These are phyloP conservation scores for Campoplex nolae DNA, from an alignment of 2,888 invertebrate species.

Conservation along the genomic window DNA sequence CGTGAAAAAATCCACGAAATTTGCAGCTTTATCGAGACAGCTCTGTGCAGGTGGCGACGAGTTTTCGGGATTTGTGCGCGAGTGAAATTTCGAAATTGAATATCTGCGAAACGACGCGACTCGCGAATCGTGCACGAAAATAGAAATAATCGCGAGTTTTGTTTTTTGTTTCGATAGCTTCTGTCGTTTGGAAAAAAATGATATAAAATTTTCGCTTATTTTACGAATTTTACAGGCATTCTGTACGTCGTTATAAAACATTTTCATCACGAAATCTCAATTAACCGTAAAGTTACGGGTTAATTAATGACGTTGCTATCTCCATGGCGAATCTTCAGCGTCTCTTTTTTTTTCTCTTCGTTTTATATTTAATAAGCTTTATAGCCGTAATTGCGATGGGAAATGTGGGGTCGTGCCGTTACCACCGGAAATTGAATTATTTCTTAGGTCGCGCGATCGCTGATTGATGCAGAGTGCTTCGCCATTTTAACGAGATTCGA, in stretches of 20 bases:
- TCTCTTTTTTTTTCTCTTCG: not conserved
- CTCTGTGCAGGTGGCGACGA: no score
- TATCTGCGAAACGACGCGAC: not conserved
- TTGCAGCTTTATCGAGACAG: not conserved
- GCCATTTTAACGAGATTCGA: slow-evolving; percentile 54
- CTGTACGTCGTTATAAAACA: not conserved
- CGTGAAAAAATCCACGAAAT: not conserved
- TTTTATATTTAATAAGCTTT: slow-evolving; percentile 43
- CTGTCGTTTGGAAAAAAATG: not conserved
- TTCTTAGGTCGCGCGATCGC: slow-evolving; percentile 14
- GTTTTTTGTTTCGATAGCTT: not conserved
- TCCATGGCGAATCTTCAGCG: not conserved
- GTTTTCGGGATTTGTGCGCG: not conserved
- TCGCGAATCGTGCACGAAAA: not conserved
- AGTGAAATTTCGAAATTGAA: not conserved
- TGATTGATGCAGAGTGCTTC: slow-evolving; percentile 27
- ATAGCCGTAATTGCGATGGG: slow-evolving; percentile 54
- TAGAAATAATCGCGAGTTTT: not conserved
- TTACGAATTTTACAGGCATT: not conserved
- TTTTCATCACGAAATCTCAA: not conserved
- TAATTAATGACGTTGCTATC: not conserved
- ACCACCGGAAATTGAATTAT: slow-evolving; percentile 64
- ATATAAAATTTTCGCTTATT: no score
- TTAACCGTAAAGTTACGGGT: not conserved
- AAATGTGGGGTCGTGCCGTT: slow-evolving; percentile 52